These are phyloP conservation scores for Riptortus pedestris DNA, from an alignment of 1,140 invertebrate species.

Conservation along the genomic window DNA sequence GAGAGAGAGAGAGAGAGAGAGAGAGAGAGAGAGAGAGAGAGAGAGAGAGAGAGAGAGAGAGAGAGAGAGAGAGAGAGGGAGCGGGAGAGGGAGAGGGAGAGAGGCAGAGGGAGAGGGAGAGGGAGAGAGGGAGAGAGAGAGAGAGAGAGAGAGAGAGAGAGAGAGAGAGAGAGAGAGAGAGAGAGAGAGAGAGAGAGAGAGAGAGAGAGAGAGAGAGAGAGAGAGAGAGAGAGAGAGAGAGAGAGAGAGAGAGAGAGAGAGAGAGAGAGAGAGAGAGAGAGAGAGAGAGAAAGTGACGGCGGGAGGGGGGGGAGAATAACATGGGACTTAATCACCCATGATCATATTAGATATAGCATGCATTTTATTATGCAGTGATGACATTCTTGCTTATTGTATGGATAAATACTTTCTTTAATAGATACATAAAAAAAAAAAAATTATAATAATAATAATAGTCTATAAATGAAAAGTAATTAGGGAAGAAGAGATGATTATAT, in stretches of 20 bases:
- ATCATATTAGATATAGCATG: no score
- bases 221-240: constrained; percentile 12
- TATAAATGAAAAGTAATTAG: no score
- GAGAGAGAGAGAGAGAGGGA: neutral
- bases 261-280: neutral
- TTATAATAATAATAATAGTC: no score
- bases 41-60: no score
- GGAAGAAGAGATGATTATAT: no score
- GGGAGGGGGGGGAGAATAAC: neutral
- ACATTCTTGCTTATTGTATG: no score
- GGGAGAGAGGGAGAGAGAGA: constrained; percentile 9
- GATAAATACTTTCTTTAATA: no score
- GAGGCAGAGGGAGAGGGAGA: neutral
- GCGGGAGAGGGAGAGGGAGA: neutral
- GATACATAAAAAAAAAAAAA: no score
- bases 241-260: constrained; percentile 4
- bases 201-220: constrained; percentile 6
- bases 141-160: constrained; percentile 8
- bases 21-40: no score
- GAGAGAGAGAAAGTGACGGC: neutral
- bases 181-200: constrained; percentile 15
- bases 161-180: constrained; percentile 17
- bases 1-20: no score
- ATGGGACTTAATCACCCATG: no score
- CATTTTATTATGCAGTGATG: no score